These are phyloP conservation scores for Hippocampus mohnikei DNA, from an alignment of 2,113 vertebrate species.

Conservation along the genomic window DNA sequence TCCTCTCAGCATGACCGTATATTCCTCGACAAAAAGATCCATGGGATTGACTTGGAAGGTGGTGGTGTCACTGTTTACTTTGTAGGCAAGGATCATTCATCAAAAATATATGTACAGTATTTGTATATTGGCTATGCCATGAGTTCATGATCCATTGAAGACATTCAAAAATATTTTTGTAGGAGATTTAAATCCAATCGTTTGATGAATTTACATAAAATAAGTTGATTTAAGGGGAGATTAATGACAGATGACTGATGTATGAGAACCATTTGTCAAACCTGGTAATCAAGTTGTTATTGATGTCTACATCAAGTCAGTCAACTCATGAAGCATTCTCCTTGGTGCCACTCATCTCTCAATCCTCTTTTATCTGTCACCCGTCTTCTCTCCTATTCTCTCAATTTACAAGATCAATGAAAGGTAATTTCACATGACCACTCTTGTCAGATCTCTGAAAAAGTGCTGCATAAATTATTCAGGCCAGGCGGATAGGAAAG, in stretches of 20 bases:
- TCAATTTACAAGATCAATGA: constrained; percentile 62
- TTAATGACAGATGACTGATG: background rate
- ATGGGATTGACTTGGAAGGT: constrained; percentile 48
- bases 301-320: constrained; percentile 34
- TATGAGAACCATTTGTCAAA: constrained; percentile 15
- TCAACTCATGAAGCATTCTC: constrained; percentile 26
- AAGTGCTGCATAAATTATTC: constrained; percentile 64
- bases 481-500: constrained; percentile 44
- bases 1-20: constrained; percentile 13
- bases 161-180: background rate
- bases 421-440: constrained; percentile 59
- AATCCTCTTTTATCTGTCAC: constrained; percentile 13
- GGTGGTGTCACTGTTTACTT: constrained; percentile 33
- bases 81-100: constrained; percentile 35
- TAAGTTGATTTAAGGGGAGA: background rate
- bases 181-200: background rate
- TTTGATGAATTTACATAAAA: background rate
- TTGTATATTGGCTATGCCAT: background rate
- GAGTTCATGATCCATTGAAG: background rate
- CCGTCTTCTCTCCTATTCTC: constrained; percentile 20
- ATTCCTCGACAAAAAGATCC: constrained; percentile 53
- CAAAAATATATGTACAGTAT: constrained; percentile 11
- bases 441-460: constrained; percentile 62
- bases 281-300: constrained; percentile 35
- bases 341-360: constrained; percentile 18